phyloP scores from a whole-genome alignment of 53 echinoderm and acorn worm genomes.

The Arbacia lixula region DNA sequence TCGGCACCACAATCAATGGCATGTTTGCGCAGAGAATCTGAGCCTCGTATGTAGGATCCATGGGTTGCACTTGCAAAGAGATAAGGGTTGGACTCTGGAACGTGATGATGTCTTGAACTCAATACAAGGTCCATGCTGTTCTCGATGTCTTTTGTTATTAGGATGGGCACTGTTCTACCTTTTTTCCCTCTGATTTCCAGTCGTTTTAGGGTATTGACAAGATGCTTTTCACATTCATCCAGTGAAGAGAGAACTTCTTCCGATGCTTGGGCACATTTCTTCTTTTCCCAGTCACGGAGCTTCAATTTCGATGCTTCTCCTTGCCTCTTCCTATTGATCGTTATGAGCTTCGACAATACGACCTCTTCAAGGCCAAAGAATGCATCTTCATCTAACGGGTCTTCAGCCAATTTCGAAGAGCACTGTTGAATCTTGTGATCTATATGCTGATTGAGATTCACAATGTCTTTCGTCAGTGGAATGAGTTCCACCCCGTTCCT shows the following conservation, averaged over 20 bases:
- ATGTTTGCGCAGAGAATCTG: slow-evolving; percentile 54
- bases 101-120: background rate
- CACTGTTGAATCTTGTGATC: background rate
- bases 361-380: background rate
- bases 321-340: background rate
- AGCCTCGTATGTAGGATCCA: slow-evolving; percentile 47
- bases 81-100: slow-evolving; percentile 1
- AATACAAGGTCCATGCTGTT: slow-evolving; percentile 2
- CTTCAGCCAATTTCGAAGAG: background rate
- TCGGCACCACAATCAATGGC: slow-evolving; percentile 52
- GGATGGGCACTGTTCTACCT: background rate
- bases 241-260: slow-evolving; percentile 8
- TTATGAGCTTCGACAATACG: background rate
- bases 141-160: background rate
- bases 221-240: slow-evolving; percentile 1
- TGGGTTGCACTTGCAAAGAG: background rate
- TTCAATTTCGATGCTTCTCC: background rate
- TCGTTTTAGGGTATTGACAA: slow-evolving; percentile 4
- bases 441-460: background rate
- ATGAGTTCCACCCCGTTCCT: background rate
- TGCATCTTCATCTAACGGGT: background rate
- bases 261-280: slow-evolving; percentile 7
- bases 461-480: background rate
- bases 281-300: background rate
- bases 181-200: slow-evolving; percentile 8